A percentile compares a stretch with the other conserved stretches of the same genome.
These are phyloP conservation scores for Psittacara wagleri DNA, from an alignment of 2,113 vertebrate genomes.

Conservation along the genomic window DNA sequence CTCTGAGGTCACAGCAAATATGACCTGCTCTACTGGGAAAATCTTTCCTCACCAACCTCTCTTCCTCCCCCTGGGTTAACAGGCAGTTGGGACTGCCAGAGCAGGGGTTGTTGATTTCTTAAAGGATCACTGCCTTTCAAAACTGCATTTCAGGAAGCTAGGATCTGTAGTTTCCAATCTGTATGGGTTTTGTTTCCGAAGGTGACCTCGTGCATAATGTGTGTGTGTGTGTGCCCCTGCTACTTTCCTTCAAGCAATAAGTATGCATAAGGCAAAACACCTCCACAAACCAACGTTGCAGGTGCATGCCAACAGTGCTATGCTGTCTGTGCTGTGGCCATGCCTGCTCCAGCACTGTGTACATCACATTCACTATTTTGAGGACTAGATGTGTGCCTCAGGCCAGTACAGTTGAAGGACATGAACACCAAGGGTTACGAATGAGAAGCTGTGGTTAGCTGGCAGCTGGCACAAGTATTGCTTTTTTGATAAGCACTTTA, in stretches of 20 bases:
- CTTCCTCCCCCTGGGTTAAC: background rate
- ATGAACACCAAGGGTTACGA: background rate
- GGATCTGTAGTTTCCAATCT: background rate
- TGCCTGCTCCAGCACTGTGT: background rate
- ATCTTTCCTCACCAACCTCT: background rate
- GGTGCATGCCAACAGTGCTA: accelerated
- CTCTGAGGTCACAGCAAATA: background rate
- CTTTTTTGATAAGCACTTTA: background rate
- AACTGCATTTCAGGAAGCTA: background rate
- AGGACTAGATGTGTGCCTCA: background rate
- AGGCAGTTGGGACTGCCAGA: background rate
- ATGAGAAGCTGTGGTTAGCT: background rate
- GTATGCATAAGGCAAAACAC: accelerated
- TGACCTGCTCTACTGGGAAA: background rate
- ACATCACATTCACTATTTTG: background rate
- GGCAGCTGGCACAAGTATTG: background rate
- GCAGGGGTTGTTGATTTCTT: background rate
- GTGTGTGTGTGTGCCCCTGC: background rate
- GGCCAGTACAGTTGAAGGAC: background rate
- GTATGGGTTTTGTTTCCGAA: background rate
- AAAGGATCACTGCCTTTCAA: background rate
- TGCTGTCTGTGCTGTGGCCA: accelerated
- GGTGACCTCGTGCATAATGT: background rate
- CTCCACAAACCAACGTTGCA: accelerated
- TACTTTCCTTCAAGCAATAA: background rate